phyloP scores from a whole-genome alignment of 2,888 invertebrate genomes.

The Cristatella mucedo region DNA sequence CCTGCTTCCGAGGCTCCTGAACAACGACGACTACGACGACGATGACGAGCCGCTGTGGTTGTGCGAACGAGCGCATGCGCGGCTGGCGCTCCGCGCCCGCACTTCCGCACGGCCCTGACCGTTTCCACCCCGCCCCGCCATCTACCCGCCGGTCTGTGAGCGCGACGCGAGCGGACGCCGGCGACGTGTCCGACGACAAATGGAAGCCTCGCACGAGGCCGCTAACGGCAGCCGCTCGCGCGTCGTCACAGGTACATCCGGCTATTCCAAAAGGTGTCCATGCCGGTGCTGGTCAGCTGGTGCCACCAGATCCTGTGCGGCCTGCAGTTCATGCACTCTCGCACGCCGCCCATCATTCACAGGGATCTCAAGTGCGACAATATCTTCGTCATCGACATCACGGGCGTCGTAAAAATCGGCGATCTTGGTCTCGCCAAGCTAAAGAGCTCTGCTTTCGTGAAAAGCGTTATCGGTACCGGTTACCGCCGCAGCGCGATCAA shows the following conservation, averaged over 20 bases:
- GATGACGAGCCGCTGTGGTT: too few relatives aligned
- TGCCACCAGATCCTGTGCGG: slow-evolving; percentile 95
- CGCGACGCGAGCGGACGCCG: too few relatives aligned
- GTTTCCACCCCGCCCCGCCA: too few relatives aligned
- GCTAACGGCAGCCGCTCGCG: too few relatives aligned
- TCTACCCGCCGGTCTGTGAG: too few relatives aligned
- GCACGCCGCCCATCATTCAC: slow-evolving; percentile 88
- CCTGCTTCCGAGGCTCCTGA: too few relatives aligned
- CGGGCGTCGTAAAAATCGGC: slow-evolving; percentile 96
- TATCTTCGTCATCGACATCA: slow-evolving; percentile 97
- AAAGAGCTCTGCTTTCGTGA: slow-evolving; percentile 95
- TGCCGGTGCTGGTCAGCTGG: slow-evolving; percentile 96
- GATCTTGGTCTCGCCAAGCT: slow-evolving; percentile 93
- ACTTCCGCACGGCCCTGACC: too few relatives aligned
- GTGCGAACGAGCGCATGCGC: too few relatives aligned
- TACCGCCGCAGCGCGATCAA: neutral
- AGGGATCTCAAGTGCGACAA: slow-evolving; percentile 98
- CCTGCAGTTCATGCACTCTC: slow-evolving; percentile 83
- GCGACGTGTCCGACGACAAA: too few relatives aligned
- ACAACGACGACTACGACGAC: too few relatives aligned
- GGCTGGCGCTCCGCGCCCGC: too few relatives aligned
- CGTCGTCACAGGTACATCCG: slow-evolving; percentile 64
- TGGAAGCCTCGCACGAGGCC: too few relatives aligned
- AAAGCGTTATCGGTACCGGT: slow-evolving; percentile 72
- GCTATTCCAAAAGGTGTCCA: slow-evolving; percentile 90